A percentile compares a stretch with the other conserved stretches of the same genome.
These are phyloP conservation scores for Pitta sordida DNA, from an alignment of 2,113 vertebrate species.

Conservation along the genomic window DNA sequence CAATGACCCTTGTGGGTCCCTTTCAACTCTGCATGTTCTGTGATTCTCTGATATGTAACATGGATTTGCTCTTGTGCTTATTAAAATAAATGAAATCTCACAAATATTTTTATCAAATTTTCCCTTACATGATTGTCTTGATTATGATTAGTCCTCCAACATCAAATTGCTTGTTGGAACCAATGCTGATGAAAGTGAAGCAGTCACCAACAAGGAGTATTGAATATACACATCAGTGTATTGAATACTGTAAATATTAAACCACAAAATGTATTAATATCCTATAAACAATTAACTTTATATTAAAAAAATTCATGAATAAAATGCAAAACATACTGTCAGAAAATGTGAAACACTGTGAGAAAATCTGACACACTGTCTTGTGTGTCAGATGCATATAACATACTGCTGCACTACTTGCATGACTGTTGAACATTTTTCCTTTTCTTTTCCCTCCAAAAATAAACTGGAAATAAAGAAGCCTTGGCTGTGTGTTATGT, in stretches of 20 bases:
- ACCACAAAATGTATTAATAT: background rate
- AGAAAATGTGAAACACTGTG: background rate
- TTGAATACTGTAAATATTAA: background rate
- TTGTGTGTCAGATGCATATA: background rate
- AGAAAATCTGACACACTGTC: background rate
- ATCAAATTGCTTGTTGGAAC: slow-evolving; percentile 31
- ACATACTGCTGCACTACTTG: background rate
- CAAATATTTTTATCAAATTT: background rate
- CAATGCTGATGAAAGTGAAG: background rate
- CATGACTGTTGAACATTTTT: background rate
- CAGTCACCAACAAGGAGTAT: background rate
- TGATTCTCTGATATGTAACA: background rate
- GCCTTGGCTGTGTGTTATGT: background rate
- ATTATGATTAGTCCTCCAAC: background rate
- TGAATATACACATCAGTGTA: background rate
- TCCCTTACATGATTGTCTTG: too few species aligned
- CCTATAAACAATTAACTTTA: background rate
- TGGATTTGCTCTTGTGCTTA: background rate
- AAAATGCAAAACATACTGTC: too few species aligned
- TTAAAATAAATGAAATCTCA: background rate
- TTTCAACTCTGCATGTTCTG: too few species aligned
- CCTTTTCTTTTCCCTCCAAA: background rate
- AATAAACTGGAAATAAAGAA: background rate
- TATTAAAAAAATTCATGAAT: background rate
- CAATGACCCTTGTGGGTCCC: too few species aligned